Conservation (phyloP, 2,888 invertebrate genomes). For the Neelides folsomi region DNA sequence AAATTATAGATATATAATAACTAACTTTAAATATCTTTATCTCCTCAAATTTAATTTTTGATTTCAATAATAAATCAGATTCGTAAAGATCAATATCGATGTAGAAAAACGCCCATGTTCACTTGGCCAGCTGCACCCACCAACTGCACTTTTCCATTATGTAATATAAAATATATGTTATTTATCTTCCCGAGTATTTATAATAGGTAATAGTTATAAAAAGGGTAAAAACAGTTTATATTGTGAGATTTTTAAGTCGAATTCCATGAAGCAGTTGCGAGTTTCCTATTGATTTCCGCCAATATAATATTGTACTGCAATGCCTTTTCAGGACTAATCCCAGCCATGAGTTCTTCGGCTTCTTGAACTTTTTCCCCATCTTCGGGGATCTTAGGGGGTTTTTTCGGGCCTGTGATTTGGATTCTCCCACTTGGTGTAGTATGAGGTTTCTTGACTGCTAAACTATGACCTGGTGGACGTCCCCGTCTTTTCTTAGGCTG, state of each 20-base stretch:
- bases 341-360: conserved; percentile 44
- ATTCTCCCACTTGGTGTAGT: background rate
- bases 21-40: no score
- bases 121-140: no score
- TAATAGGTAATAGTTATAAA: background rate
- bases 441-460: conserved; percentile 1
- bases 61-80: no score
- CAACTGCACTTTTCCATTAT: no score
- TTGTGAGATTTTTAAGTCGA: conserved; percentile 36
- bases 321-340: conserved; percentile 51
- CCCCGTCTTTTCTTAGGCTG: conserved; percentile 9
- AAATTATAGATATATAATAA: no score
- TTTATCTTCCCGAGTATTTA: no score
- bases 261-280: conserved; percentile 58
- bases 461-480: conserved; percentile 11
- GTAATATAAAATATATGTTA: no score
- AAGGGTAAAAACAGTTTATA: background rate
- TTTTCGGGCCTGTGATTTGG: background rate
- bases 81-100: no score
- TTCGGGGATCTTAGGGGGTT: background rate
- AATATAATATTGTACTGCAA: conserved; percentile 59
- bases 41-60: no score
- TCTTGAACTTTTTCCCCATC: conserved; percentile 40
- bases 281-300: conserved; percentile 65
- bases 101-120: no score